These are phyloP conservation scores for Mirza zaza DNA, from an alignment of 2,113 vertebrate genomes.

Conservation along the genomic window DNA sequence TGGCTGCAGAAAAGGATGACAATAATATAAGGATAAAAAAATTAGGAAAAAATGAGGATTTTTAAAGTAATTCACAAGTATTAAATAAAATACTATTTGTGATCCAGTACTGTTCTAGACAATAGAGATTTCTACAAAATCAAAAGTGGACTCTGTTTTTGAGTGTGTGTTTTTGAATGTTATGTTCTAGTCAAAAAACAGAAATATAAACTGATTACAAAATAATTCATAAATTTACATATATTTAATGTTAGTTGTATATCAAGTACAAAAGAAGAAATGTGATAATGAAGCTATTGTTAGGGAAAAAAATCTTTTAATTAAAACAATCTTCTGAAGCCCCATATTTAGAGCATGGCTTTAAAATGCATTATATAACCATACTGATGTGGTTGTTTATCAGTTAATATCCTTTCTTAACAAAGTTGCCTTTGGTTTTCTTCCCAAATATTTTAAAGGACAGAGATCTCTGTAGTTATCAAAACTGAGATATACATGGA, in stretches of 20 bases:
- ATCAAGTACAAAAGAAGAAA: background rate
- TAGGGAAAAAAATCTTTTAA: background rate
- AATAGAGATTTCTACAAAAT: background rate
- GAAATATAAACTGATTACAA: background rate
- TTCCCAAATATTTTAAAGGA: background rate
- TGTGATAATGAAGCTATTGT: background rate
- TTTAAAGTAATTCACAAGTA: background rate
- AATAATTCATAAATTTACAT: background rate
- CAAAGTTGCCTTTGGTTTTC: background rate
- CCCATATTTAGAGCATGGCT: background rate
- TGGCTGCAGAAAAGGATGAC: background rate
- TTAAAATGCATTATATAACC: background rate
- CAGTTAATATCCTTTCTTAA: background rate
- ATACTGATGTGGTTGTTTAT: background rate
- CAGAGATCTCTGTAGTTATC: background rate
- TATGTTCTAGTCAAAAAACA: background rate
- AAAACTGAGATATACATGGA: background rate
- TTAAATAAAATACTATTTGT: background rate
- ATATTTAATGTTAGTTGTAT: background rate
- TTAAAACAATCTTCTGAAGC: background rate
- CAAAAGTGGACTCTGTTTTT: background rate
- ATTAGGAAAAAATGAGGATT: background rate
- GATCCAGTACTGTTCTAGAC: background rate
- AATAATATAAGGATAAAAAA: background rate
- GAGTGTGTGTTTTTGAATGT: background rate